Percentiles rank a stretch among this genome's conserved stretches.
These are phyloP conservation scores for Ramphastos sulfuratus DNA, from an alignment of 2,113 vertebrate species.

Conservation along the genomic window DNA sequence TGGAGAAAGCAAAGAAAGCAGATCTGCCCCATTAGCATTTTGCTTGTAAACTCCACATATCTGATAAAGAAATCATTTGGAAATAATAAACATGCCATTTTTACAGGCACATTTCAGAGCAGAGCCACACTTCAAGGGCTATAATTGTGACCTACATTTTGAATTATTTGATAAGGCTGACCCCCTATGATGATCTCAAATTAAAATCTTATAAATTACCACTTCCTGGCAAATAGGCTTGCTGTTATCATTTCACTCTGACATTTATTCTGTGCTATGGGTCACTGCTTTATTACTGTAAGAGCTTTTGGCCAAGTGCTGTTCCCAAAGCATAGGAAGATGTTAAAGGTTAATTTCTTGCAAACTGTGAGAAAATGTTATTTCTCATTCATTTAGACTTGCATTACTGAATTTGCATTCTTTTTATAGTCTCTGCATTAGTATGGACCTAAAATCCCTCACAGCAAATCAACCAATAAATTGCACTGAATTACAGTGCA, in stretches of 20 bases:
- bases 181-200: slow-evolving; percentile 69
- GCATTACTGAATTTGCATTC: slow-evolving; percentile 63
- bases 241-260: slow-evolving; percentile 67
- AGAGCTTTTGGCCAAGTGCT: slow-evolving; percentile 68
- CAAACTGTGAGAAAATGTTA: slow-evolving; percentile 68
- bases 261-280: slow-evolving; percentile 68
- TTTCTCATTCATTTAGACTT: slow-evolving; percentile 59
- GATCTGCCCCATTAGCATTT: slow-evolving; percentile 21
- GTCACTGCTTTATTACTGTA: slow-evolving; percentile 67
- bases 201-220: slow-evolving; percentile 74
- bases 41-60: slow-evolving; percentile 27
- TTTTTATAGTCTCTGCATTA: slow-evolving; percentile 52
- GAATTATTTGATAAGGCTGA: slow-evolving; percentile 72
- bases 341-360: slow-evolving; percentile 70
- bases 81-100: slow-evolving; percentile 68
- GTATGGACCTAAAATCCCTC: slow-evolving; percentile 47
- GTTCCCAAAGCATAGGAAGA: slow-evolving; percentile 65
- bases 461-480: slow-evolving; percentile 68
- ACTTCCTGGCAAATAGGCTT: slow-evolving; percentile 67
- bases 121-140: slow-evolving; percentile 36
- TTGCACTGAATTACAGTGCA: slow-evolving; percentile 54
- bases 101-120: slow-evolving; percentile 55
- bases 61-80: slow-evolving; percentile 58
- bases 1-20: slow-evolving; percentile 23
- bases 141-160: slow-evolving; percentile 67